Evolutionary conservation across 2,113 vertebrate genomes (phyloP).

Genomic region (Pollimyrus isidori): DNA sequence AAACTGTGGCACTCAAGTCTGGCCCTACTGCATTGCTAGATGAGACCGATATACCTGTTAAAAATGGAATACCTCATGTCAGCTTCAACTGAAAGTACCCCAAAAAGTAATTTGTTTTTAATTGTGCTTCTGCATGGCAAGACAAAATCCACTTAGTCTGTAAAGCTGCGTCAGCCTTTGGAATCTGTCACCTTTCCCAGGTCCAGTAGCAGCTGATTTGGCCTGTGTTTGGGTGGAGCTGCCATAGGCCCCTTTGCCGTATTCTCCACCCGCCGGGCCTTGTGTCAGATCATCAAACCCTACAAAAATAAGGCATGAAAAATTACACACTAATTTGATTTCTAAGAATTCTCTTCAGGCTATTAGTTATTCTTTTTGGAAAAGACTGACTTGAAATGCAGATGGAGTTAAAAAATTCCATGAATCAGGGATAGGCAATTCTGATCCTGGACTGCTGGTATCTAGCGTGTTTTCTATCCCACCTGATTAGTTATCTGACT

Average conservation of each 20-base stretch:
- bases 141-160: not conserved
- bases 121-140: not conserved
- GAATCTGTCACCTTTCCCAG: conserved; percentile 81
- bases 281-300: conserved; percentile 92
- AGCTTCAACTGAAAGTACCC: not conserved
- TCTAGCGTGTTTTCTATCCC: not conserved
- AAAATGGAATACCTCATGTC: conserved; percentile 15
- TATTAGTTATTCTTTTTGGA: not conserved
- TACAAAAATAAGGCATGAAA: conserved; percentile 39
- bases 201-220: conserved; percentile 79
- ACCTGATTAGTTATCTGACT: not conserved
- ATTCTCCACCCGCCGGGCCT: conserved; percentile 80
- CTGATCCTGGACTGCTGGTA: not conserved
- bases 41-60: conserved; percentile 78
- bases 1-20: conserved; percentile 85
- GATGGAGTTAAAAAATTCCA: not conserved
- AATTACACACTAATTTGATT: not conserved
- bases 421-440: not conserved
- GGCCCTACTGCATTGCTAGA: conserved; percentile 78
- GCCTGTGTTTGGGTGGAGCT: conserved; percentile 83
- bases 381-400: not conserved
- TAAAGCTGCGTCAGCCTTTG: not conserved
- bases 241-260: conserved; percentile 88
- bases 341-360: not conserved
- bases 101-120: not conserved